These are phyloP conservation scores for Trinectes maculatus DNA, from an alignment of 2,113 vertebrate species.

Conservation along the genomic window DNA sequence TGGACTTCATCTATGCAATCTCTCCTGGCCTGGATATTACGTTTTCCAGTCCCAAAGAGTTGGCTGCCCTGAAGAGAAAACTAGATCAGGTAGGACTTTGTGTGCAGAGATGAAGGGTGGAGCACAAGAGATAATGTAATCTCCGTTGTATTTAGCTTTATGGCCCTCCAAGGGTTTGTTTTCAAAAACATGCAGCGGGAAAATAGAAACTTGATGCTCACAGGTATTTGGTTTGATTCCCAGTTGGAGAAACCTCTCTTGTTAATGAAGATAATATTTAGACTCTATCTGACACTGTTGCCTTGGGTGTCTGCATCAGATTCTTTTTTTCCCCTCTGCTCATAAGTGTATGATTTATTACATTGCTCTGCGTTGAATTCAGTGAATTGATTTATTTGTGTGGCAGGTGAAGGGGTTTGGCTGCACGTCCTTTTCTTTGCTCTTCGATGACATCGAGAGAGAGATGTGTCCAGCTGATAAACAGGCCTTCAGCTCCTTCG, in stretches of 20 bases:
- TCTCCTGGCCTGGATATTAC: slow-evolving; percentile 97
- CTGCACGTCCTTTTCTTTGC: slow-evolving; percentile 94
- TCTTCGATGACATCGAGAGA: slow-evolving; percentile 97
- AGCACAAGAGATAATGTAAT: slow-evolving; percentile 10
- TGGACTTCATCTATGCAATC: slow-evolving; percentile 96
- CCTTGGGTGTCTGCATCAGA: too few species aligned
- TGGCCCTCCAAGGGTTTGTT: slow-evolving; percentile 17
- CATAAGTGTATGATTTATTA: too few species aligned
- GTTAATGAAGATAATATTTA: background rate
- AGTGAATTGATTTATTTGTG: background rate
- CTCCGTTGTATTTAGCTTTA: slow-evolving; percentile 23
- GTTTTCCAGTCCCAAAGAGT: slow-evolving; percentile 96
- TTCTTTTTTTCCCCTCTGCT: too few species aligned
- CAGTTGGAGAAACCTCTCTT: background rate
- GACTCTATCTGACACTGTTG: background rate
- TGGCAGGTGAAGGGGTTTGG: slow-evolving; percentile 89
- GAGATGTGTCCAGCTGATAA: slow-evolving; percentile 98
- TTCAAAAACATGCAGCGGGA: slow-evolving; percentile 17
- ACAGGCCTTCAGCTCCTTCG: slow-evolving; percentile 93
- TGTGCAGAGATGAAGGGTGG: slow-evolving; percentile 15
- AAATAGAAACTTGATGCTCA: background rate
- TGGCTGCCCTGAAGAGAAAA: slow-evolving; percentile 92
- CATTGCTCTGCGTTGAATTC: too few species aligned
- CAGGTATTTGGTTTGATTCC: background rate
- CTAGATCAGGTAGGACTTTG: slow-evolving; percentile 81